Evolutionary conservation across 2,888 invertebrate genomes (phyloP).

Genomic region (Erebia epiphron): DNA sequence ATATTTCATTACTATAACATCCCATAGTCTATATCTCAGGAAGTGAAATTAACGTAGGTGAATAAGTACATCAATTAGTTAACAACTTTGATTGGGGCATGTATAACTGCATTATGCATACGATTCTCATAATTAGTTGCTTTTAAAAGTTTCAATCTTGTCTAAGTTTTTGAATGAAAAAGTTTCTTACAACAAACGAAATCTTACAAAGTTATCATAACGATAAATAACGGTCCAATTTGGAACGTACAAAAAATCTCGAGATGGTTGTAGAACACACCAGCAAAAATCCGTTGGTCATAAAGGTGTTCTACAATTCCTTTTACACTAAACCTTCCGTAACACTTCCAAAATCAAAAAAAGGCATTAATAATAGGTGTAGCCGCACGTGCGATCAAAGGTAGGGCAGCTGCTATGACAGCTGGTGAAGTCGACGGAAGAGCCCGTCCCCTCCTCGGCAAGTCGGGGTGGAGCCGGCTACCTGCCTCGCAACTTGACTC

Average conservation of each 20-base stretch:
- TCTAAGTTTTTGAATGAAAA: neutral
- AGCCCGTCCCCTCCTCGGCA: slow-evolving; percentile 49
- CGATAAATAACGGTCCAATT: slow-evolving; percentile 8
- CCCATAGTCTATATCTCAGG: neutral
- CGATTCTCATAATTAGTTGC: neutral
- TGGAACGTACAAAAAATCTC: neutral
- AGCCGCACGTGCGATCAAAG: slow-evolving; percentile 72
- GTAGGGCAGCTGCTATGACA: slow-evolving; percentile 76
- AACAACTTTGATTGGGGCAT: neutral
- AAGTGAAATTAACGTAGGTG: neutral
- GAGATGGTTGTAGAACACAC: slow-evolving; percentile 3
- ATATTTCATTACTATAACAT: slow-evolving; percentile 31
- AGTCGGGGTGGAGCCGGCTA: slow-evolving; percentile 48
- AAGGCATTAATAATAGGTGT: slow-evolving; percentile 74
- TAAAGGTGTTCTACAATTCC: slow-evolving; percentile 45
- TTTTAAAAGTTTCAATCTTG: neutral
- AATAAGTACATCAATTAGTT: neutral
- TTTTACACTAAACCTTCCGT: slow-evolving; percentile 56
- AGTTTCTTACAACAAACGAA: neutral
- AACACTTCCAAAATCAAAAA: slow-evolving; percentile 63
- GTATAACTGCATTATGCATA: neutral
- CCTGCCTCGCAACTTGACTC: slow-evolving; percentile 65
- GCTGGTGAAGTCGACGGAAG: slow-evolving; percentile 74
- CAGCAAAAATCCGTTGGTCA: slow-evolving; percentile 39
- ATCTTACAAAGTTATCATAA: neutral